phyloP scores from a whole-genome alignment of 2,113 vertebrate genomes.

The Burhinus bistriatus region DNA sequence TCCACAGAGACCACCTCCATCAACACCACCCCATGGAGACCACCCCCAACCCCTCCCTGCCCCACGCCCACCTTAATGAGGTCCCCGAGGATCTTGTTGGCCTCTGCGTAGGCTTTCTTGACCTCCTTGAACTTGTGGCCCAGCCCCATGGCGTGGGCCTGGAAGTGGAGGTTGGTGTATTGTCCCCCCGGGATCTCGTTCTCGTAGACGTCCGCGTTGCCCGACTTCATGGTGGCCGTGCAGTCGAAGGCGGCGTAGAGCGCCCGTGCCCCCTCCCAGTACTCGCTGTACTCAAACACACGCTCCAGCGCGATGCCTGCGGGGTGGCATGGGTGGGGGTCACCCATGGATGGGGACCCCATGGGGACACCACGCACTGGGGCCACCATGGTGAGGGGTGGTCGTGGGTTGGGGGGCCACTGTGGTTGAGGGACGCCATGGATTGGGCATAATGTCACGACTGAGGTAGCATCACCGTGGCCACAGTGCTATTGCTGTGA shows the following conservation, averaged over 20 bases:
- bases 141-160: constrained; percentile 97
- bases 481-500: neutral
- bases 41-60: no score
- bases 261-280: constrained; percentile 91
- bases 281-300: constrained; percentile 96
- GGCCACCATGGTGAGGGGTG: no score
- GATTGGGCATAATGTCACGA: rapidly evolving
- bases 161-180: constrained; percentile 99
- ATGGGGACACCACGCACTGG: neutral
- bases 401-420: neutral
- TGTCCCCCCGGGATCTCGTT: constrained; percentile 98
- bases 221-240: constrained; percentile 98
- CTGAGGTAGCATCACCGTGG: neutral
- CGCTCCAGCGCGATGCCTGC: constrained; percentile 86
- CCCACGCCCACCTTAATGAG: constrained; percentile 88
- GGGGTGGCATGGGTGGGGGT: neutral
- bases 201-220: constrained; percentile 95
- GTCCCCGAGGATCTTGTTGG: constrained; percentile 94
- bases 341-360: neutral
- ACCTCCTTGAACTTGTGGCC: constrained; percentile 97
- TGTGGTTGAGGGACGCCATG: neutral
- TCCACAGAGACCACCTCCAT: neutral
- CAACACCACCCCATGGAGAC: no score
- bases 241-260: constrained; percentile 95
- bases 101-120: constrained; percentile 91